A percentile compares a stretch with the other conserved stretches of the same genome.
Conservation (phyloP, 2,113 vertebrate genomes). For the Protomyctophum bolini region DNA sequence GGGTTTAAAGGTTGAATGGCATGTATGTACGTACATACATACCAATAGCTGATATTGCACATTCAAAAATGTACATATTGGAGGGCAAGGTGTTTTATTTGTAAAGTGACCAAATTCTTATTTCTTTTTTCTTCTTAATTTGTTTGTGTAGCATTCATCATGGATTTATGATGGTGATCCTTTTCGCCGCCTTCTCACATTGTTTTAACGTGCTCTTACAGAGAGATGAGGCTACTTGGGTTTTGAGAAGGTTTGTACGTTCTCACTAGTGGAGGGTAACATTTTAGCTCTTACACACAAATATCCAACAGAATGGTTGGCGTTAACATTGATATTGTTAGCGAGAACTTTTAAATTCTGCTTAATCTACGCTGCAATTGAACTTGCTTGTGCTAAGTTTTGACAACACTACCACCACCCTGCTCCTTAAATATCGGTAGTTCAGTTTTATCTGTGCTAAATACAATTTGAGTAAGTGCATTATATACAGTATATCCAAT, state of each 20-base stretch:
- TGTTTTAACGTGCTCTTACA: conserved; percentile 20
- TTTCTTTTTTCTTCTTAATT: conserved; percentile 14
- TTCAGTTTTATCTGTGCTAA: conserved; percentile 6
- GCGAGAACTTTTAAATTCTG: conserved; percentile 23
- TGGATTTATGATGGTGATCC: conserved; percentile 32
- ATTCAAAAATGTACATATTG: conserved; percentile 84
- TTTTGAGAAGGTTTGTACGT: background rate
- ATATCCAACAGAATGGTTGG: conserved; percentile 59
- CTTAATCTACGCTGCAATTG: conserved; percentile 5
- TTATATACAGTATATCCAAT: conserved; percentile 30
- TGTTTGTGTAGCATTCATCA: conserved; percentile 49
- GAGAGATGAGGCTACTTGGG: conserved; percentile 14
- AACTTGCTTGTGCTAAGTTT: background rate
- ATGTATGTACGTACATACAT: conserved; percentile 83
- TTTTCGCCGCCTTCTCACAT: conserved; percentile 24
- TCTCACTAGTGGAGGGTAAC: background rate
- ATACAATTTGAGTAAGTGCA: conserved; percentile 17
- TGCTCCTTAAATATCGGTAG: conserved; percentile 21
- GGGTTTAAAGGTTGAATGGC: conserved; percentile 73
- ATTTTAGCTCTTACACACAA: conserved; percentile 25
- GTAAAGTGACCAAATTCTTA: conserved; percentile 77
- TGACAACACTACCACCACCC: background rate
- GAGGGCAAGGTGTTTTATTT: conserved; percentile 73
- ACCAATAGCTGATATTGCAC: conserved; percentile 89
- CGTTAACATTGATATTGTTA: background rate